Evolutionary conservation across 2,888 invertebrate species (phyloP).

Genomic region (Brachyptera putata): DNA sequence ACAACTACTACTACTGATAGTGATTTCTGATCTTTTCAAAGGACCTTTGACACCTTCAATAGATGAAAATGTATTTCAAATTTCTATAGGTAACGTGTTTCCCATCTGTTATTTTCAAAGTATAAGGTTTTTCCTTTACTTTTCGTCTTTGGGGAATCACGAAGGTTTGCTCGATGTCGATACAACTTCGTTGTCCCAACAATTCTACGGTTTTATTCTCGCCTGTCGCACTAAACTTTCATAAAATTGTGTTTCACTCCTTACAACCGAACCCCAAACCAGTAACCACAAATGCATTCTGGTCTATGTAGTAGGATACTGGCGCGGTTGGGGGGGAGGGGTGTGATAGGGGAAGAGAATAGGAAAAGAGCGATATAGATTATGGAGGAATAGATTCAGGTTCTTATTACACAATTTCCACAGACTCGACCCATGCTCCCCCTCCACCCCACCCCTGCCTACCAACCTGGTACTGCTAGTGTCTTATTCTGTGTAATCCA

Average conservation of each 20-base stretch:
- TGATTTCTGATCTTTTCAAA: slow-evolving; percentile 7
- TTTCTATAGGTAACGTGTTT: slow-evolving; percentile 13
- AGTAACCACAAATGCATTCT: slow-evolving; percentile 13
- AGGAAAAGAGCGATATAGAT: slow-evolving; percentile 15
- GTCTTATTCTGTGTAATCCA: too few species aligned
- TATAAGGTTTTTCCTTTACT: slow-evolving; percentile 8
- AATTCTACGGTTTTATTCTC: slow-evolving; percentile 49
- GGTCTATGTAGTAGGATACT: not conserved
- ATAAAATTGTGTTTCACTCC: slow-evolving; percentile 44
- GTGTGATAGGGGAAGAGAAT: not conserved
- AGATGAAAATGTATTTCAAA: slow-evolving; percentile 14
- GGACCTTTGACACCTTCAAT: slow-evolving; percentile 11
- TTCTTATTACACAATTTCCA: slow-evolving; percentile 21
- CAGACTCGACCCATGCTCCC: not conserved
- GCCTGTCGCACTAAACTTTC: slow-evolving; percentile 48
- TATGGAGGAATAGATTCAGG: slow-evolving; percentile 20
- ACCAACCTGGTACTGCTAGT: too few species aligned
- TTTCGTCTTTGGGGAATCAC: not conserved
- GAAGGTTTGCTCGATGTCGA: slow-evolving; percentile 39
- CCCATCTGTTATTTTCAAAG: slow-evolving; percentile 8
- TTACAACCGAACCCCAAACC: not conserved
- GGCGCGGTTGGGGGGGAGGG: not conserved
- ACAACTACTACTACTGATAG: not conserved
- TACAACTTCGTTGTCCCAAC: slow-evolving; percentile 47
- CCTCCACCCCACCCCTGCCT: too few species aligned